These are phyloP conservation scores for Mola mola DNA, from an alignment of 2,113 vertebrate species.

Conservation along the genomic window DNA sequence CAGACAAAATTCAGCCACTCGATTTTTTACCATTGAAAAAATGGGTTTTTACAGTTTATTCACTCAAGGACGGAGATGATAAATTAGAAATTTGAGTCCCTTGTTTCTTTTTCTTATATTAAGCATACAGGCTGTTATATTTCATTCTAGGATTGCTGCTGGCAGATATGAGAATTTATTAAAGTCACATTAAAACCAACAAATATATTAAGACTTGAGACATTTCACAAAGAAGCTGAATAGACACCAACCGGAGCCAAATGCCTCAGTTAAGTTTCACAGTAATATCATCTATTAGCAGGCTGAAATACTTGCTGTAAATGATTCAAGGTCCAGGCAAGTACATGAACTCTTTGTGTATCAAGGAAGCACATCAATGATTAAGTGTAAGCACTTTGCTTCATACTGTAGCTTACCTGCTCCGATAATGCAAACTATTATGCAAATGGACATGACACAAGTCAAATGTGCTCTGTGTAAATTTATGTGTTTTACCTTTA, in stretches of 20 bases:
- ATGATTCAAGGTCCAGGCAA: constrained; percentile 47
- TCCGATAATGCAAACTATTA: constrained; percentile 79
- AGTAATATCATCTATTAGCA: constrained; percentile 12
- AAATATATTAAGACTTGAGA: background rate
- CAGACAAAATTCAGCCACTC: constrained; percentile 9
- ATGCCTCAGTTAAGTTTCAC: constrained; percentile 1
- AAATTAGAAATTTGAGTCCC: constrained; percentile 1
- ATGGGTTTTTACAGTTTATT: constrained; percentile 20
- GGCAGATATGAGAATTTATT: constrained; percentile 7
- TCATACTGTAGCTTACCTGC: constrained; percentile 69
- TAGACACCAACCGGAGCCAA: constrained; percentile 3
- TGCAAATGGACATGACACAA: constrained; percentile 78
- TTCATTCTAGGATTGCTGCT: constrained; percentile 2
- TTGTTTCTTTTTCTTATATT: constrained; percentile 8
- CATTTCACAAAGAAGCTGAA: constrained; percentile 1
- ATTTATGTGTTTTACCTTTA: constrained; percentile 84
- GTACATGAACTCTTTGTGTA: constrained; percentile 67
- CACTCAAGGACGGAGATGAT: constrained; percentile 7
- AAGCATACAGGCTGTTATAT: background rate
- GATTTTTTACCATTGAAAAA: background rate
- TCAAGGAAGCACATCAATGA: constrained; percentile 72
- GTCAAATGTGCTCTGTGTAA: constrained; percentile 79
- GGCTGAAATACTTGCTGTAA: constrained; percentile 22
- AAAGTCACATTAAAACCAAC: background rate
- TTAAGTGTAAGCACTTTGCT: constrained; percentile 76